A percentile compares a stretch with the other conserved stretches of the same genome.
These are phyloP conservation scores for Heterohyrax brucei DNA, from an alignment of 2,797 vertebrate genomes.

Conservation along the genomic window DNA sequence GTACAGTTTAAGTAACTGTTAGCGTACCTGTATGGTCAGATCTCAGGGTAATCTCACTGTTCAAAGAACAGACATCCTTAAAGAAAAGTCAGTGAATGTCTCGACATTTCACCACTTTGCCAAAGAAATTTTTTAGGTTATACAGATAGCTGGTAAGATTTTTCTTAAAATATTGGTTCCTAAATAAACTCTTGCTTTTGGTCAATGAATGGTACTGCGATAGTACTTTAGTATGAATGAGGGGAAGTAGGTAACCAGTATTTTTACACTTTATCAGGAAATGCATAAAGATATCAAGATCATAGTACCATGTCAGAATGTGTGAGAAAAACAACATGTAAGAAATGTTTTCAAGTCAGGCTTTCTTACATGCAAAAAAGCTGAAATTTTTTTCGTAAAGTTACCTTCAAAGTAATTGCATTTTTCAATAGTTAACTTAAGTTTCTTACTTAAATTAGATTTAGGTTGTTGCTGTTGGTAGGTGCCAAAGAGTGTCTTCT, in stretches of 20 bases:
- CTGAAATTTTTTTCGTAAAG: neutral
- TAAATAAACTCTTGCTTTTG: constrained; percentile 1
- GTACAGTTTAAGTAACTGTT: neutral
- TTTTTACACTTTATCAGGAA: constrained; percentile 25
- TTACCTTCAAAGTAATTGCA: neutral
- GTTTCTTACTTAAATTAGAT: constrained; percentile 24
- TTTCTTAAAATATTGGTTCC: neutral
- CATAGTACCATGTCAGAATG: neutral
- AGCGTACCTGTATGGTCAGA: neutral
- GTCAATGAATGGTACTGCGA: neutral
- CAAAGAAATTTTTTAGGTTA: constrained; percentile 47
- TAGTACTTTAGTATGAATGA: neutral
- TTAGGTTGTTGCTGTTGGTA: neutral
- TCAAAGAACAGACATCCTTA: neutral
- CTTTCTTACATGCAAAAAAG: neutral
- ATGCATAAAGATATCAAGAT: neutral
- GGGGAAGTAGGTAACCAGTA: constrained; percentile 26
- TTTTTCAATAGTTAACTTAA: constrained; percentile 12
- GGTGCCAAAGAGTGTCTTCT: neutral
- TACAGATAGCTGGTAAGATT: constrained; percentile 18
- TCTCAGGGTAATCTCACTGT: neutral
- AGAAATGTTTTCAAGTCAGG: neutral
- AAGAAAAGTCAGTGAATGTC: constrained; percentile 10
- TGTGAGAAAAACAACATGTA: neutral
- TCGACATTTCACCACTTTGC: constrained; percentile 48